Evolutionary conservation across 2,113 vertebrate species (phyloP), one percentile per base, ranked within the genome.

Genomic region (Collichthys lucidus): DNA sequence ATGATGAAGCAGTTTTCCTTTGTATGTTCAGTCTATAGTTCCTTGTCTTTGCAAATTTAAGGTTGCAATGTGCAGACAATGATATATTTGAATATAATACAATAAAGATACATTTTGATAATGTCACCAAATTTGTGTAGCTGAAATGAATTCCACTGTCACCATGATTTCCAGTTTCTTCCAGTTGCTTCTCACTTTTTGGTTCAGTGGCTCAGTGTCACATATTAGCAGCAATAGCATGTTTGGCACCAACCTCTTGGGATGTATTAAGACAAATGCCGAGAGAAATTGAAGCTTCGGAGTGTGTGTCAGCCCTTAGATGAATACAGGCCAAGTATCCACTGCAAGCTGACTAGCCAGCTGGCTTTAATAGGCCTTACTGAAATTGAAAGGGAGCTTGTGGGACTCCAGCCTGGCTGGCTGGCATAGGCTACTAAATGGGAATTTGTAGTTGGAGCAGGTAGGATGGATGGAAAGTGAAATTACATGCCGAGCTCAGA

Each of bases 401-500:
- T 82, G 86, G 88, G 84, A 83, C 86, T 81, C 64, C 31, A 17
- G 86, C 49, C 74, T 40, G 79, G 35, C 77, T 11, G 57, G 35
- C 70, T 64, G 84, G 72, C 80, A 77, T 52, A 1, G 55, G 79
- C 65, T n/a, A 24, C 80, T 89, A 86, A 87, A 87, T 88, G 78
- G 80, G 71, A 82, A 87, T 87, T 78, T 89, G 84, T 46, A 60
- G 53, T 79, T 19, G 63, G 71, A 85, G 79, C 74, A 50, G 78
- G 79, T 79, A 57, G 79, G 81, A 78, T 57, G 74, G 83, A 85
- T 90, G 20, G 79, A 88, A 84, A 86, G 83, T 19, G 83, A 91
- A 88, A 93, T 90, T 69, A 87, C 84, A 80, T 74, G 79, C 31
- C 61, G 16, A 70, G 74, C 64, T 85, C 83, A 76, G 90, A 85